Evolutionary conservation across 2,888 invertebrate genomes (phyloP).

Genomic region (Mechanitis messenoides): DNA sequence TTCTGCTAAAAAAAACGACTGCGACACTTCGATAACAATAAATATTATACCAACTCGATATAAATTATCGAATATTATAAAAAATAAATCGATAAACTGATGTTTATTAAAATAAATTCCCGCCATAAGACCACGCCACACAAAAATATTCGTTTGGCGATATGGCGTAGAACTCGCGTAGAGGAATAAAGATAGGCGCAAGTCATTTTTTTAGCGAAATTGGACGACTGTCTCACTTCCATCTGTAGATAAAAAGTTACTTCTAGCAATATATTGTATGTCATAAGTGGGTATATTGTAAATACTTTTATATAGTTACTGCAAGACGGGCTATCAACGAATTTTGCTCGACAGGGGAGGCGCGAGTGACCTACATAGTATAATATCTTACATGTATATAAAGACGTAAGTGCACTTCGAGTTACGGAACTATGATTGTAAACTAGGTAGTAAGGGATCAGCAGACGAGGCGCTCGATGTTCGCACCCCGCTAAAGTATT

Average conservation of each 20-base stretch:
- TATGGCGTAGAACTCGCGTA: slow-evolving; percentile 6
- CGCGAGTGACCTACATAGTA: slow-evolving; percentile 49
- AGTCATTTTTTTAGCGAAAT: slow-evolving; percentile 43
- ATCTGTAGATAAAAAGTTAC: slow-evolving; percentile 71
- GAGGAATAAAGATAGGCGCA: slow-evolving; percentile 7
- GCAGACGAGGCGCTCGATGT: slow-evolving; percentile 27
- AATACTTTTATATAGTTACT: slow-evolving; percentile 70
- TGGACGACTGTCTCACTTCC: slow-evolving; percentile 47
- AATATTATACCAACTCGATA: slow-evolving; percentile 9
- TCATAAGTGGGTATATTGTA: slow-evolving; percentile 70
- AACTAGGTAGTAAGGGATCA: slow-evolving; percentile 40
- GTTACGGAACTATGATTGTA: slow-evolving; percentile 67
- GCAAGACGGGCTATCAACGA: slow-evolving; percentile 64
- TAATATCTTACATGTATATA: slow-evolving; percentile 59
- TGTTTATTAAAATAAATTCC: slow-evolving; percentile 19
- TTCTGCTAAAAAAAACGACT: slow-evolving; percentile 44
- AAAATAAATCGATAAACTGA: slow-evolving; percentile 15
- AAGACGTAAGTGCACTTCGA: slow-evolving; percentile 74
- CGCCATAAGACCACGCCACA: slow-evolving; percentile 9
- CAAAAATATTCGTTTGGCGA: background rate
- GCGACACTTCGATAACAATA: slow-evolving; percentile 20
- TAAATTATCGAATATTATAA: slow-evolving; percentile 16
- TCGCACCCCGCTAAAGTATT: slow-evolving; percentile 14
- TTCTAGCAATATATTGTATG: slow-evolving; percentile 69
- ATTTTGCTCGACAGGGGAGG: slow-evolving; percentile 55